These are phyloP conservation scores for Eucidaris tribuloides DNA, from an alignment of 35 echinoderm and acorn worm genomes.

Conservation along the genomic window DNA sequence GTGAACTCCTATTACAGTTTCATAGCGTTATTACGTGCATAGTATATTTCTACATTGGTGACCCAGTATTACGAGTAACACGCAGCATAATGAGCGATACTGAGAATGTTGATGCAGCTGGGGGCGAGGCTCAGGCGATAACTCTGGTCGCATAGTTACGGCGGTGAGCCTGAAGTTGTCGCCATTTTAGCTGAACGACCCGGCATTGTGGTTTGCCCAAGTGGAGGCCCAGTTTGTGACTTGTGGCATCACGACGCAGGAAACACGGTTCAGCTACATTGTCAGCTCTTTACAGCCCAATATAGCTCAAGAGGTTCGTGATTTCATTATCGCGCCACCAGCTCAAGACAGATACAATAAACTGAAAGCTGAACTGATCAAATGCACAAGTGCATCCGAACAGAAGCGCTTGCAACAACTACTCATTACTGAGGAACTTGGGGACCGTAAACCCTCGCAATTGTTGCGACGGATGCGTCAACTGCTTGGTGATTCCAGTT, in stretches of 20 bases:
- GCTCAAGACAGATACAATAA: background rate
- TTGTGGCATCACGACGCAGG: conserved; percentile 19
- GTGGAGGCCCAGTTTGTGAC: conserved; percentile 38
- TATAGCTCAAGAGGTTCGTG: too few relatives aligned
- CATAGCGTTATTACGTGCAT: too few relatives aligned
- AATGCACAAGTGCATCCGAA: background rate
- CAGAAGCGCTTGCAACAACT: conserved; percentile 51
- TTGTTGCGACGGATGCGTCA: conserved; percentile 36
- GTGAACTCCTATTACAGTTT: too few relatives aligned
- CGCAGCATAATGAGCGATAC: too few relatives aligned
- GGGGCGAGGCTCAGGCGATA: background rate
- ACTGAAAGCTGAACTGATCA: too few relatives aligned
- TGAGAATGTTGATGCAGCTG: background rate
- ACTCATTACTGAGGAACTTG: conserved; percentile 43
- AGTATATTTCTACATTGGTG: too few relatives aligned
- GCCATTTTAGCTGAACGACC: conserved; percentile 20
- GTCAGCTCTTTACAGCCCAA: background rate
- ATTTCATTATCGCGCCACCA: too few relatives aligned
- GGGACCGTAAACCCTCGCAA: conserved; percentile 51
- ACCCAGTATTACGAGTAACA: too few relatives aligned
- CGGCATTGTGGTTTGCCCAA: conserved; percentile 25
- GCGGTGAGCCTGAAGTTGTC: conserved; percentile 8
- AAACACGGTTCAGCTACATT: conserved; percentile 4
- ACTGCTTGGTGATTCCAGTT: conserved; percentile 20
- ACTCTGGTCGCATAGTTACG: background rate